phyloP scores from a whole-genome alignment of 2,113 vertebrate genomes.

The Oryzias celebensis region DNA sequence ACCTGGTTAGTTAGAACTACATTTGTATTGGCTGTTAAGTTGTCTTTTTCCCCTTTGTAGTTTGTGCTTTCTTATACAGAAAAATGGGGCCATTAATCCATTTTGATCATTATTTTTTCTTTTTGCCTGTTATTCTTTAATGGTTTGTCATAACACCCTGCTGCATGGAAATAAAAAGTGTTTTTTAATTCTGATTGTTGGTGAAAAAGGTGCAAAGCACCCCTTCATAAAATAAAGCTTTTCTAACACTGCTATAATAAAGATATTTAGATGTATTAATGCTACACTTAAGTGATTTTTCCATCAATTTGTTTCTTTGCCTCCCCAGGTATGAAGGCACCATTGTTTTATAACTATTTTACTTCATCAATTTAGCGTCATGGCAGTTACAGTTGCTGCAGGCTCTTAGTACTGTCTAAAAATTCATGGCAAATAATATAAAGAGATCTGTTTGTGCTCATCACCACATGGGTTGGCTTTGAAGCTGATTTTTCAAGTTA shows the following conservation, averaged over 20 bases:
- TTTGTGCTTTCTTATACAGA: conserved; percentile 63
- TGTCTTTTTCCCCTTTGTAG: conserved; percentile 34
- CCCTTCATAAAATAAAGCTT: conserved; percentile 54
- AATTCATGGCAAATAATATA: conserved; percentile 54
- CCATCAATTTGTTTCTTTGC: conserved; percentile 53
- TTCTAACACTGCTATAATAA: conserved; percentile 63
- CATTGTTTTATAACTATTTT: conserved; percentile 47
- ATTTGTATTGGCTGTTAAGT: conserved; percentile 40
- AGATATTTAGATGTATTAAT: conserved; percentile 52
- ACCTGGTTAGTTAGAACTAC: conserved; percentile 20
- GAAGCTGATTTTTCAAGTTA: conserved; percentile 64
- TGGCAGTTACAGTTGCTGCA: conserved; percentile 35
- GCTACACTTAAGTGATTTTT: conserved; percentile 55
- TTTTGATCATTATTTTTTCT: background rate
- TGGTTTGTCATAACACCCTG: background rate
- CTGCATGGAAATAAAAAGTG: too few species aligned
- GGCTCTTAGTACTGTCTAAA: conserved; percentile 50
- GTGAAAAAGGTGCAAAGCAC: conserved; percentile 43
- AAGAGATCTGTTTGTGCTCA: conserved; percentile 56
- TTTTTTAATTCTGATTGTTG: too few species aligned
- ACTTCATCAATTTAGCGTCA: conserved; percentile 46
- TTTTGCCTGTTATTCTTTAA: conserved; percentile 7
- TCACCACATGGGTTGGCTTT: conserved; percentile 63
- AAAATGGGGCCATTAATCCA: conserved; percentile 14
- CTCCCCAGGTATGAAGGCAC: conserved; percentile 64